Evolutionary conservation across 1,140 invertebrate species (phyloP), one percentile per base, ranked within the genome.

Genomic region (Drosophila navojoa): DNA sequence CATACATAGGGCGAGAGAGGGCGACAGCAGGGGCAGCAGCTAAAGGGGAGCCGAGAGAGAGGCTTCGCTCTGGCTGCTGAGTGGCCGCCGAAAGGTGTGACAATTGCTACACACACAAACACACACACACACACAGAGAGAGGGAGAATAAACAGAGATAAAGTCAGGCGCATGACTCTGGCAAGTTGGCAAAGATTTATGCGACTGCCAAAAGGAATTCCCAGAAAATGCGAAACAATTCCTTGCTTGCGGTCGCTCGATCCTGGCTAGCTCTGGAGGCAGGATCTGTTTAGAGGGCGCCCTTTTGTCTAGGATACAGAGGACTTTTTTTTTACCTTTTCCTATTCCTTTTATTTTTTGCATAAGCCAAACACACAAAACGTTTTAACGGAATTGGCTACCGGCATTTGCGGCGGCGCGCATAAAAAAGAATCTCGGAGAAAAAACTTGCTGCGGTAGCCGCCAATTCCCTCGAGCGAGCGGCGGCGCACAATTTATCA

Each of bases 21-120:
- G 58, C 25, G 32, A 16, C 29, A 42, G 54, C 40, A 38, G 52
- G 16, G 16, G 27, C 13, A 50, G 44, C 50, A 44, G 42, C 16
- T 16, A 59, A 45, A 58, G 61, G 44, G 45, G 71, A 4, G 42
- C 29, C 4, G 29, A 16, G 2, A 13, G 2, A 13, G 15, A 19
- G 35, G 29, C 44, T 58, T 29, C n/a, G 11, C 40, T 55, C 16
- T 42, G 50, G 42, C 54, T 90, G 84, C 80, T 90, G 84, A 89
- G 84, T 89, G 79, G 85, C 57, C 84, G 85, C 77, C 85, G 85
- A 90, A 89, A 89, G 84, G 84, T 89, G 84, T 90, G 84, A 89
- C 84, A 89, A 89, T 89, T 89, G 85, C 80, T 89, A 68, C 73
- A 67, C 75, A 61, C 61, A 68, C 59, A 58, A 75, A 55, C 44